Base-by-base conservation (phyloP, 2,888 invertebrate genomes). In the Sinodicranocentrus sp. region DNA sequence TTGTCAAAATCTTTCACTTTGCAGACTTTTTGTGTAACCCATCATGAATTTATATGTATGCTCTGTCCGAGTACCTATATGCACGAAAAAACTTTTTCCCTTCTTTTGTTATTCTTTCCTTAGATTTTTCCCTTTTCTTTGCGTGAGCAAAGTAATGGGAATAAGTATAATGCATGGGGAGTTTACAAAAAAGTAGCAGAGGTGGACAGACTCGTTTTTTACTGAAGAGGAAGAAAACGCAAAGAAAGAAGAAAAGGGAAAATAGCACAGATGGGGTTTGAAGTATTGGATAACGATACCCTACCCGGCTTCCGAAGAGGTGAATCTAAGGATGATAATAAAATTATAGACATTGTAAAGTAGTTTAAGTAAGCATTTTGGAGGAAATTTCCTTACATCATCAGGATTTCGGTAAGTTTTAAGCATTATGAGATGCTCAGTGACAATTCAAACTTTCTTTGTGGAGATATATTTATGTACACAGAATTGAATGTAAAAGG, bases 1-100 rank as follows among this genome's bases (percentile, higher is more conserved):
- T 80, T 80, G 80, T 80, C 80, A 80, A 73, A 80, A 80, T 80
- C 80, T 72, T 73, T 80, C 67, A 73, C 80, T 80, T 80, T 72
- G 72, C 26, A 80, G 80, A 80, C 72, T 73, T 67, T 67, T 63
- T 70, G 70, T 79, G 63, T 80, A 73, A 54, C 43, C 80, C 54
- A 73, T 80, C 72, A 80, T 72, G 80, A 72, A 80, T 80, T 80
- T 73, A 67, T 72, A 33, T 73, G 80, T 80, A 71, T 72, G 43
- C 28, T 70, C 19, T 77, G 67, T n/a, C n/a, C n/a, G n/a, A n/a
- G n/a, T 68, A 75, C 65, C 43, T 59, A 72, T 80, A 72, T 80
- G 44, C 73, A 71, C 33, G 54, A 65, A 76, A 73, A 76, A 70
- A 44, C 15, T 75, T 82, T 76, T 82, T 75, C 61, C 52, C 43